Percentiles rank a stretch among this genome's conserved stretches.
Conservation (phyloP, 2,888 invertebrate species). For the Lysandra coridon region DNA sequence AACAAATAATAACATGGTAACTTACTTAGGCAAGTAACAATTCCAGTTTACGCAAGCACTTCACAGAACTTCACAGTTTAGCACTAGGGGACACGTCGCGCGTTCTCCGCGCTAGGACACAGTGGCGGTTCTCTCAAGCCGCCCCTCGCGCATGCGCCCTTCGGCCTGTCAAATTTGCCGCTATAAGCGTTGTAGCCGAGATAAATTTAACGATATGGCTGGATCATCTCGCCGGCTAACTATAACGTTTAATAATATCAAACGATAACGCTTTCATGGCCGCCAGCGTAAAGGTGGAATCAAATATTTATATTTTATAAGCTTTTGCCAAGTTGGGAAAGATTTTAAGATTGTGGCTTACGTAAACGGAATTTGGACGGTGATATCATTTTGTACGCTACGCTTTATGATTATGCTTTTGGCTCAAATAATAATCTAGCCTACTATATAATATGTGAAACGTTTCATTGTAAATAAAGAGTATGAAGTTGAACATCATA, state of each 20-base stretch:
- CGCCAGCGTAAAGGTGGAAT: conserved; percentile 21
- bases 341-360: conserved; percentile 1
- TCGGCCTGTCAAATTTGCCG: conserved; percentile 63
- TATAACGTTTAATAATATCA: conserved; percentile 41
- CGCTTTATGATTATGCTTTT: neutral
- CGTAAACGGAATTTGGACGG: neutral
- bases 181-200: conserved; percentile 62
- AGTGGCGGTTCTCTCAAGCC: conserved; percentile 50
- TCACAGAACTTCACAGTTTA: conserved; percentile 40
- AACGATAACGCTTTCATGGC: conserved; percentile 33
- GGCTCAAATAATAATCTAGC: neutral
- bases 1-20: neutral
- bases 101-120: conserved; percentile 59
- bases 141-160: conserved; percentile 71
- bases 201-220: conserved; percentile 58
- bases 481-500: too few species aligned
- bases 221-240: conserved; percentile 43
- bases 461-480: too few species aligned
- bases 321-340: conserved; percentile 11
- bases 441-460: too few species aligned
- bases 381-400: neutral
- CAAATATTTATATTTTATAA: conserved; percentile 13
- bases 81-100: conserved; percentile 51
- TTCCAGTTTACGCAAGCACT: conserved; percentile 26
- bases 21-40: conserved; percentile 23